phyloP scores from a whole-genome alignment of 2,888 invertebrate genomes.

The Hedychridium roseum region DNA sequence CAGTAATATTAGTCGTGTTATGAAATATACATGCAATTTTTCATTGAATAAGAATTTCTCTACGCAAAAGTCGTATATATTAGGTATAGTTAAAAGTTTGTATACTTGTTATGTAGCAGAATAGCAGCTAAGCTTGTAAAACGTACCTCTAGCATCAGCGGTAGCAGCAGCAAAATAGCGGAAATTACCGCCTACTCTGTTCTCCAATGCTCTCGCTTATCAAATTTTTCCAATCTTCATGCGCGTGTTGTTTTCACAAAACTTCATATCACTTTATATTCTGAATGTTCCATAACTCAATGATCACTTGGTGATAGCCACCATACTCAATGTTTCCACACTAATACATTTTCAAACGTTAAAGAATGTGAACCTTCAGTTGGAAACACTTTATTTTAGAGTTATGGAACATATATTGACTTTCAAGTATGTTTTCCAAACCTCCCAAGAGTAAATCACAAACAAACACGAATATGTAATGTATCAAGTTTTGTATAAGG shows the following conservation, averaged over 20 bases:
- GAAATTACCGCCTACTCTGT: conserved; percentile 53
- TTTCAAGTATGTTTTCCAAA: conserved; percentile 5
- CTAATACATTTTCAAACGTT: neutral
- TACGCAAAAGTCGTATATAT: neutral
- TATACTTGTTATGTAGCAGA: conserved; percentile 29
- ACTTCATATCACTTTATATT: conserved; percentile 39
- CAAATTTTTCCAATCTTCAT: conserved; percentile 56
- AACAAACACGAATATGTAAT: conserved; percentile 15
- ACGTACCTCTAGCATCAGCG: conserved; percentile 62
- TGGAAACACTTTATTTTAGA: conserved; percentile 12
- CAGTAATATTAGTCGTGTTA: no score
- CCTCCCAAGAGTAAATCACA: conserved; percentile 9
- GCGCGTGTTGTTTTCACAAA: conserved; percentile 46
- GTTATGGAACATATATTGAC: conserved; percentile 37
- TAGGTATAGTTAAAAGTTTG: neutral
- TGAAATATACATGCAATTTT: conserved; percentile 29
- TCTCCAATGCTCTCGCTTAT: conserved; percentile 56
- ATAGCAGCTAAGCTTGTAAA: conserved; percentile 56
- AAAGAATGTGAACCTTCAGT: neutral
- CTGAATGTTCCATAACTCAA: conserved; percentile 41
- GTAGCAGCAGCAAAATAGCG: conserved; percentile 59
- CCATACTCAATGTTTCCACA: no score
- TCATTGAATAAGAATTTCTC: neutral
- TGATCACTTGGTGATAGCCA: no score
- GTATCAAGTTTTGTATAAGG: conserved; percentile 17